These are phyloP conservation scores for Neoarius graeffei DNA, from an alignment of 2,113 vertebrate genomes.

Conservation along the genomic window DNA sequence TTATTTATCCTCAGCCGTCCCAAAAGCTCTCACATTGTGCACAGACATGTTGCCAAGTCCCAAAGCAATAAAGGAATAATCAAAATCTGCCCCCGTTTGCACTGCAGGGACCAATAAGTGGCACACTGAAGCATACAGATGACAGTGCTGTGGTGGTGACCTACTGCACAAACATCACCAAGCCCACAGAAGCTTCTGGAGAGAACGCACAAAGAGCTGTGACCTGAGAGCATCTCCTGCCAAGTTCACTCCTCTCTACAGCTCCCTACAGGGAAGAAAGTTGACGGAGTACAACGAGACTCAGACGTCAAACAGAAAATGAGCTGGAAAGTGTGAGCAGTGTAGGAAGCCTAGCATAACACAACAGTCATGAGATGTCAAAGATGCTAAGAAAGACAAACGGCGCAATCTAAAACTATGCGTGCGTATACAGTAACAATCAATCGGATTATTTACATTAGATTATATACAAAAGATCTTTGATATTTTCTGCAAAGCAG, in stretches of 20 bases:
- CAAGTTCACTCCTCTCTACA: conserved; percentile 31
- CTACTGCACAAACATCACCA: conserved; percentile 40
- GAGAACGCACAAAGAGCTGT: conserved; percentile 37
- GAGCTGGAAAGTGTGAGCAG: neutral
- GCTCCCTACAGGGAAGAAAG: conserved; percentile 12
- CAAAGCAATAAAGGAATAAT: conserved; percentile 32
- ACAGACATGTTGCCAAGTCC: conserved; percentile 34
- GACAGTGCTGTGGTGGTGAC: conserved; percentile 23
- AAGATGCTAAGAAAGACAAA: neutral
- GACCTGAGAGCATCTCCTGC: conserved; percentile 32
- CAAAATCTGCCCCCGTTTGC: conserved; percentile 24
- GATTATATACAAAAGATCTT: neutral
- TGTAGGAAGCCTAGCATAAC: neutral
- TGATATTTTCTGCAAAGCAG: neutral
- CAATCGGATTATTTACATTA: neutral
- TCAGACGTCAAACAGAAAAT: neutral
- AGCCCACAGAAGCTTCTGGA: conserved; percentile 52
- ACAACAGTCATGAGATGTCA: conserved; percentile 1
- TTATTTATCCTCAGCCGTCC: conserved; percentile 12
- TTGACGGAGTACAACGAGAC: conserved; percentile 20
- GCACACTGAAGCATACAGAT: conserved; percentile 22
- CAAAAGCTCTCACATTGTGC: conserved; percentile 28
- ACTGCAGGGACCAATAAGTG: conserved; percentile 35
- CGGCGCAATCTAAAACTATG: neutral
- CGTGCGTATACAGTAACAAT: neutral